Base-by-base conservation (phyloP, 2,888 invertebrate genomes). In the Polia nebulosa region DNA sequence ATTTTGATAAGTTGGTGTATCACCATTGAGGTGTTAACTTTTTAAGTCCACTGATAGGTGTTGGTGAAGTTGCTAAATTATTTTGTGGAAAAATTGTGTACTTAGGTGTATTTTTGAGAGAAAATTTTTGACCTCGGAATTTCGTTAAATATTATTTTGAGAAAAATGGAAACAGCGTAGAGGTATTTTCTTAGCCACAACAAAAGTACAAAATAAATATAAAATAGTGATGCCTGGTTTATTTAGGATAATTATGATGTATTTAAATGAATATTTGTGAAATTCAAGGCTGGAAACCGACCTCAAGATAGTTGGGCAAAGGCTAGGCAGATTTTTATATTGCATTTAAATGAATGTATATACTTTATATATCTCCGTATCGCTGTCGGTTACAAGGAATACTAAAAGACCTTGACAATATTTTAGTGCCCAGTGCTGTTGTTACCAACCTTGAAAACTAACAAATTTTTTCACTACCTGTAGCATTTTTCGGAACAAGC, bases 1-100 rank as follows among this genome's bases (percentile, higher is more conserved):
- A 66, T 66, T 77, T 77, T 75, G 58, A 58, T 58, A 59, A 73
- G 47, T 73, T 72, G 41, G 66, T 53, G 53, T 73, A 66, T 73
- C 60, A 70, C 53, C 70, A 22, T 44, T 57, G 58, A 55, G 36
- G 58, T 44, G 20, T 39, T 52, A 44, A 59, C 58, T 64, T 72
- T 63, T 45, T 51, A 72, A 72, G 27, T 58, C 29, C 3, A 17
- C 55, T 58, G 53, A 65, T 53, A 44, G 65, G 53, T 55, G 15
- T 22, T 55, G 34, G 41, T 44, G 11, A 73, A 58, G 17, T 47
- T 25, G 15, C 9, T 5, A 55, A 58, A 49, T 55, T 73, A 44
- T 58, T 58, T 65, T 32, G 49, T 39, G 11, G 27, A 34, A 57
- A 53, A 52, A 56, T 49, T 3, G 0, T 32, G 3, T 39, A n/a